Evolutionary conservation across 2,888 invertebrate species (phyloP).

Genomic region (Diabrotica balteata): DNA sequence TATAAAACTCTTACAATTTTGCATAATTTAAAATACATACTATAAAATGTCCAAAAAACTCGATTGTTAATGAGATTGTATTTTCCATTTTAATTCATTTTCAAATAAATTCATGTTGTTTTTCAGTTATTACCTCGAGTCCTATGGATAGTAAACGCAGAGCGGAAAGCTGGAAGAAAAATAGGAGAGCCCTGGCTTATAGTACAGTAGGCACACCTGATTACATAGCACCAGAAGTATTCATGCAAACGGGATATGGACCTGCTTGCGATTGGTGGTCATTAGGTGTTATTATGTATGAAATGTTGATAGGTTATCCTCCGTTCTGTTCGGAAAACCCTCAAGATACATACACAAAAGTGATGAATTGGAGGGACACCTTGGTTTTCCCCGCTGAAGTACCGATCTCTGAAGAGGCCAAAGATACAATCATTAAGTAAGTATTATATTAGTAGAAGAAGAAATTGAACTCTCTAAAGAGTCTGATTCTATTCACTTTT

Average conservation of each 20-base stretch:
- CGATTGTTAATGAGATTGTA: no score
- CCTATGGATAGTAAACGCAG: conserved; percentile 98
- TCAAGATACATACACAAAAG: conserved; percentile 95
- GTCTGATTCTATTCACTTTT: no score
- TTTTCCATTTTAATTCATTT: neutral
- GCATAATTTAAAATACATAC: no score
- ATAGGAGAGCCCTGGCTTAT: conserved; percentile 92
- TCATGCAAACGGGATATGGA: conserved; percentile 96
- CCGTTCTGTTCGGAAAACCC: conserved; percentile 99
- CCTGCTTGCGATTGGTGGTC: conserved; percentile 99
- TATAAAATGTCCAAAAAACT: no score
- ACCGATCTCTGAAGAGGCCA: conserved; percentile 97
- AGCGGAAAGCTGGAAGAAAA: conserved; percentile 99
- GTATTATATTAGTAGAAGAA: conserved; percentile 24
- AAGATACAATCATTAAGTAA: conserved; percentile 82
- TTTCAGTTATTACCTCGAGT: conserved; percentile 66
- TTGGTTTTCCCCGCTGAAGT: conserved; percentile 98
- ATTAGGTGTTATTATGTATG: conserved; percentile 99
- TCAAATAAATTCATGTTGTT: conserved; percentile 10
- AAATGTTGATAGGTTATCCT: conserved; percentile 99
- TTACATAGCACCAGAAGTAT: conserved; percentile 99
- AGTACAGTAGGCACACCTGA: conserved; percentile 98
- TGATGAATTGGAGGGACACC: conserved; percentile 99
- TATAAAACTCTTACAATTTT: no score
- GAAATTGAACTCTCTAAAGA: no score